Evolutionary conservation across 2,113 vertebrate genomes (phyloP).

Genomic region (Cyrtonyx montezumae): DNA sequence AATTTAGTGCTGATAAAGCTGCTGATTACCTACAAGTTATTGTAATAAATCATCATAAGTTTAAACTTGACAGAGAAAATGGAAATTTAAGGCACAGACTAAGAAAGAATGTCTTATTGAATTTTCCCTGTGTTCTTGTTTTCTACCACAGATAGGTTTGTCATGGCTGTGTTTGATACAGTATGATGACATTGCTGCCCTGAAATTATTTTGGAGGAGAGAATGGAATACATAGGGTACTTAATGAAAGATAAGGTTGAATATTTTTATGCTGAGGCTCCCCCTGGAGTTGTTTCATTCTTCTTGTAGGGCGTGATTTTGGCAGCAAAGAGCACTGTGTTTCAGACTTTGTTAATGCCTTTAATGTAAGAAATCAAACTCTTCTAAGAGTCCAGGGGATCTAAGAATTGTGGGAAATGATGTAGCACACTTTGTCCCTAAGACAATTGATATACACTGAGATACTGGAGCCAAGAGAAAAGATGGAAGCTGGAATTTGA

Average conservation of each 20-base stretch:
- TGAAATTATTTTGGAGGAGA: background rate
- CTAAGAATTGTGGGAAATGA: background rate
- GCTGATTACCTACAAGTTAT: background rate
- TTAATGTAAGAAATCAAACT: background rate
- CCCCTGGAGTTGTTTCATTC: background rate
- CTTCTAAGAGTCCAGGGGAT: background rate
- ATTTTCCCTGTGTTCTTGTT: background rate
- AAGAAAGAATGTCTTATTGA: background rate
- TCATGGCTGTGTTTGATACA: background rate
- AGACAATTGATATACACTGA: background rate
- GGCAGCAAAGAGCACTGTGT: background rate
- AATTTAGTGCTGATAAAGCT: background rate
- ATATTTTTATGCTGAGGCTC: background rate
- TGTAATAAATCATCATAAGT: background rate
- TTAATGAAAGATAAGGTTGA: background rate
- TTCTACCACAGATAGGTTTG: background rate
- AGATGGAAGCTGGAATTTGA: background rate
- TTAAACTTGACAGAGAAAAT: background rate
- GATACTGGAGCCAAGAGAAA: background rate
- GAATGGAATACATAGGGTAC: background rate
- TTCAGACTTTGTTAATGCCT: background rate
- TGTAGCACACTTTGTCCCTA: background rate
- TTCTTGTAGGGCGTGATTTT: background rate
- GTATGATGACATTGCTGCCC: accelerated
- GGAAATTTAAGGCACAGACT: background rate